Percentiles rank a stretch among this genome's conserved stretches.
Conservation (phyloP, 2,113 vertebrate species). For the Chionomys nivalis region DNA sequence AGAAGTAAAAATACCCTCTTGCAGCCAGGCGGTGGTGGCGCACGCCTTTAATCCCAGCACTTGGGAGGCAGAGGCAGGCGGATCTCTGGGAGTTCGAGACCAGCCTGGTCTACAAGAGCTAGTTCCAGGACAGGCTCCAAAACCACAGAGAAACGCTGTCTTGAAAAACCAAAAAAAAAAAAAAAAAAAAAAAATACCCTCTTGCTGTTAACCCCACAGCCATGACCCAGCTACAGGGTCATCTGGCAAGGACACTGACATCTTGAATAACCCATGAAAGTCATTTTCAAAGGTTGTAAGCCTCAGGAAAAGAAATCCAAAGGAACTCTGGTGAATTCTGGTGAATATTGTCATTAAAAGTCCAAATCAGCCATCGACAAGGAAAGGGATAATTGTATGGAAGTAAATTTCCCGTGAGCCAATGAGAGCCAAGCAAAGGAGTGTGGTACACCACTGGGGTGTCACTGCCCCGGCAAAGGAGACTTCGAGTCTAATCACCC, state of each 20-base stretch:
- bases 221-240: background rate
- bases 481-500: constrained; percentile 76
- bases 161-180: no score
- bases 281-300: background rate
- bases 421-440: constrained; percentile 30
- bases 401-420: constrained; percentile 12
- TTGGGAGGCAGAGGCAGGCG: no score
- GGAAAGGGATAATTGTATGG: background rate
- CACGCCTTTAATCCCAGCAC: no score
- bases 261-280: constrained; percentile 10
- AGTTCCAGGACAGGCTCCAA: no score
- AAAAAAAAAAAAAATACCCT: no score
- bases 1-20: background rate
- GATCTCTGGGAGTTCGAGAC: no score
- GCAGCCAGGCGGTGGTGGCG: no score
- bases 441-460: constrained; percentile 37
- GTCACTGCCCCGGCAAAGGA: constrained; percentile 68
- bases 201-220: background rate
- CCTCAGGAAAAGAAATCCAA: background rate
- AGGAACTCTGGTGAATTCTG: constrained; percentile 5
- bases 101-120: no score
- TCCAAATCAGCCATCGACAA: constrained; percentile 57
- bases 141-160: no score
- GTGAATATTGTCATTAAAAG: constrained; percentile 60
- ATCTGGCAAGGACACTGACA: background rate